Conservation (phyloP, 2,888 invertebrate genomes). For the Rutpela maculata region DNA sequence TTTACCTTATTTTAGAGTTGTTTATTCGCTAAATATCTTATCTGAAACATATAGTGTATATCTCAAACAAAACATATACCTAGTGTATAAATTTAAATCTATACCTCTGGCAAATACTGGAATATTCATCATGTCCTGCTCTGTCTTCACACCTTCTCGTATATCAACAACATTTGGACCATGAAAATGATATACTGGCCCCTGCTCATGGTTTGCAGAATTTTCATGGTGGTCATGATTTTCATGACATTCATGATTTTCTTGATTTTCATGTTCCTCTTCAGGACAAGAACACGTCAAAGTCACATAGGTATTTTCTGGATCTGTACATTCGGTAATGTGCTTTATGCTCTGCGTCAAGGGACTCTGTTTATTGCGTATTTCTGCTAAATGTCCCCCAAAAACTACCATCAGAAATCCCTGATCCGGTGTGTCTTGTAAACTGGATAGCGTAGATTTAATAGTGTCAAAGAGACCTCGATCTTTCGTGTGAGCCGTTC, state of each 20-base stretch:
- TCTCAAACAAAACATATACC: too few species aligned
- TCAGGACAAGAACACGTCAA: conserved; percentile 64
- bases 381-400: conserved; percentile 62
- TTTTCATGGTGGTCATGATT: too few species aligned
- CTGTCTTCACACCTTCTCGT: neutral
- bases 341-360: conserved; percentile 65
- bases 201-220: too few species aligned
- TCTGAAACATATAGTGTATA: too few species aligned
- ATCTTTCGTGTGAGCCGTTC: conserved; percentile 50
- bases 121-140: neutral
- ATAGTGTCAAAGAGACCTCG: conserved; percentile 62
- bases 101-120: conserved; percentile 52
- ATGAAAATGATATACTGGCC: neutral
- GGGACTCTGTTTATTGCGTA: conserved; percentile 62
- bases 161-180: neutral
- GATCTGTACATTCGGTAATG: conserved; percentile 64
- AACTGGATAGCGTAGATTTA: conserved; percentile 57
- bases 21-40: too few species aligned
- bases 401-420: conserved; percentile 64
- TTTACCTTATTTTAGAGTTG: too few species aligned
- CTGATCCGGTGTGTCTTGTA: conserved; percentile 57
- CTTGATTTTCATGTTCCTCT: neutral
- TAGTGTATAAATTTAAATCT: neutral
- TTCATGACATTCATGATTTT: neutral
- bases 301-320: conserved; percentile 63